phyloP scores from a whole-genome alignment of 2,888 invertebrate genomes.

The Drosophila nigritarsus region DNA sequence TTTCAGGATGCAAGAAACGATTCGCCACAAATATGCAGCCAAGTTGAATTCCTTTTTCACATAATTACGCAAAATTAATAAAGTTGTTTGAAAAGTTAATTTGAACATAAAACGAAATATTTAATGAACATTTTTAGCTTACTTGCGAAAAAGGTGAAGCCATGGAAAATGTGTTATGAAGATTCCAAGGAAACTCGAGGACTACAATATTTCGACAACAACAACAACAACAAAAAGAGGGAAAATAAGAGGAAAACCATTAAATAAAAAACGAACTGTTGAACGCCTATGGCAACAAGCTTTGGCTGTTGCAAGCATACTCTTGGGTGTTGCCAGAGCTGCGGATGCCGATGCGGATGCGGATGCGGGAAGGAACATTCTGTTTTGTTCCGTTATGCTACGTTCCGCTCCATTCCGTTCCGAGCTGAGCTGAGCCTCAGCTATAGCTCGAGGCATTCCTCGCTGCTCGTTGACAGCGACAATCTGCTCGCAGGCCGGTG shows the following conservation, averaged over 20 bases:
- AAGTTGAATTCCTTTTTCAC: background rate
- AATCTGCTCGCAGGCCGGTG: conserved; percentile 60
- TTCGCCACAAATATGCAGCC: background rate
- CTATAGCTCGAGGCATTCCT: conserved; percentile 31
- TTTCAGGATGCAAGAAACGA: background rate
- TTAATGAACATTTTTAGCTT: conserved; percentile 16
- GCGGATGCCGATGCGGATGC: conserved; percentile 30
- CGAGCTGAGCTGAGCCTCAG: conserved; percentile 3
- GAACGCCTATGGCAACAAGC: conserved; percentile 36
- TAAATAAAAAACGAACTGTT: conserved; percentile 21
- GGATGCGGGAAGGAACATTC: conserved; percentile 1
- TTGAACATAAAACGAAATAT: conserved; percentile 7
- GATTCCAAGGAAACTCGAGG: conserved; percentile 40
- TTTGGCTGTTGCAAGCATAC: conserved; percentile 18
- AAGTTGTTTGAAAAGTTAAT: conserved; percentile 15
- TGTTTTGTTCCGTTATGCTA: conserved; percentile 1
- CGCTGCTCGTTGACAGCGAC: conserved; percentile 53
- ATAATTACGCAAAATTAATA: conserved; percentile 16
- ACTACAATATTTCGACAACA: conserved; percentile 29
- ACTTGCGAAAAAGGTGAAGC: conserved; percentile 14
- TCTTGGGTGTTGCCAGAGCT: conserved; percentile 31
- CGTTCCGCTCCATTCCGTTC: conserved; percentile 15
- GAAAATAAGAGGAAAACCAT: conserved; percentile 21
- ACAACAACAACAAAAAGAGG: background rate
- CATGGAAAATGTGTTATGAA: background rate